phyloP scores from a whole-genome alignment of 2,797 vertebrate species.

The Loris lydekkerianus region DNA sequence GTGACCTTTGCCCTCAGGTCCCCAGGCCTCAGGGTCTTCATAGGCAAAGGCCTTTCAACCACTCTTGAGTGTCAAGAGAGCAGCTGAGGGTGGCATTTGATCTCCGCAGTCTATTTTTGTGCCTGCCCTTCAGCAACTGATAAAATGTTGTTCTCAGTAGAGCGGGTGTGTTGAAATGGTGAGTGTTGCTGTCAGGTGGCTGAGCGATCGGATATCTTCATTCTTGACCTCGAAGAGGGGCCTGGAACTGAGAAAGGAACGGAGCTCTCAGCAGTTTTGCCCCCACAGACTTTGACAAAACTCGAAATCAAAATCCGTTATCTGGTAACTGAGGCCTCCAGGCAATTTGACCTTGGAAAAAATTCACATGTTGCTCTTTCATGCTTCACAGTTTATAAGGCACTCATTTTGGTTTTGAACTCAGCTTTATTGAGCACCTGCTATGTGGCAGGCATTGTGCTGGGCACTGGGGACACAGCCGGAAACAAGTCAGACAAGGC shows the following conservation, averaged over 20 bases:
- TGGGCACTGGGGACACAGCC: too few relatives aligned
- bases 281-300: background rate
- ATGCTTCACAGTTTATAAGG: background rate
- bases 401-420: background rate
- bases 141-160: constrained; percentile 85
- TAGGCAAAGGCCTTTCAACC: background rate
- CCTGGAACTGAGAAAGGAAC: background rate
- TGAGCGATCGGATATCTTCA: constrained; percentile 49
- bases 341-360: background rate
- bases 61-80: constrained; percentile 49
- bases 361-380: background rate
- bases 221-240: constrained; percentile 65
- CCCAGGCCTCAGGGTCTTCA: background rate
- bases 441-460: background rate
- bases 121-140: constrained; percentile 84
- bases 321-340: background rate
- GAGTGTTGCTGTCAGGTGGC: constrained; percentile 86
- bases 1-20: background rate
- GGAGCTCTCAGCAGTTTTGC: background rate
- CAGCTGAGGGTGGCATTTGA: constrained; percentile 80
- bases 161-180: constrained; percentile 86
- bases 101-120: constrained; percentile 89
- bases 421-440: constrained; percentile 7
- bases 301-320: background rate
- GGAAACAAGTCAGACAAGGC: background rate